Base-by-base conservation (phyloP, 2,888 invertebrate species). In the Acrocyrtus sp. region DNA sequence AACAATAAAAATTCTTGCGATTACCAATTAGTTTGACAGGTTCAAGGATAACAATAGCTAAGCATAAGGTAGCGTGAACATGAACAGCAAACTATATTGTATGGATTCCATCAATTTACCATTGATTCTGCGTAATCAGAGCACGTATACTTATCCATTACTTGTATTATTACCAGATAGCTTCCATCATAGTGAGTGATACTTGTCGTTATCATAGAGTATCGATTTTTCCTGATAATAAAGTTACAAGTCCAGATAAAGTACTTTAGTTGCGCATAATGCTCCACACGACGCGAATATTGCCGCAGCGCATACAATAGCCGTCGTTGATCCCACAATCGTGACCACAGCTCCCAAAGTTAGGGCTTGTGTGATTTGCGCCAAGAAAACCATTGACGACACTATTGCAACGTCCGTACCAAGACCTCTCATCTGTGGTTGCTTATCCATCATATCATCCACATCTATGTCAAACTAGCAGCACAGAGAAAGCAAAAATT, bases 321-420 rank as follows among this genome's bases (percentile, higher is more conserved):
- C 93, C 0, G 94, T 93, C 0, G 96, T 96, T 58, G 94, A 93
- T 45, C 94, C 93, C 0, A 90, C 89, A 4, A 89, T 84, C 72
- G 89, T 89, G 8, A 97, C 92, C 57, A 97, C 91, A 26, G 91
- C 88, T 0, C 96, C 95, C 89, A 96, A 91, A 81, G 91, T 90
- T 81, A 94, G 87, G 0, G 96, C 96, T 12, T 98, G 88, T 41
- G 94, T 87, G 82, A 97, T 94, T 85, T 98, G 98, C 0, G 97
- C 97, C 76, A 97, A 88, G 84, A 98, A 98, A 2, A 95, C 96
- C 92, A 97, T 97, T 83, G 94, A 94, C 83, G 95, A 94, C 41
- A 98, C 93, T 61, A 97, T 90, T 0, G 96, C 97, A 0, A 98
- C 91, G 84, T 98, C 97, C 0, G 97, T 98, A 6, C 97, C 97